Base-by-base conservation (phyloP, 2,797 vertebrate species). In the Psittacula echo region DNA sequence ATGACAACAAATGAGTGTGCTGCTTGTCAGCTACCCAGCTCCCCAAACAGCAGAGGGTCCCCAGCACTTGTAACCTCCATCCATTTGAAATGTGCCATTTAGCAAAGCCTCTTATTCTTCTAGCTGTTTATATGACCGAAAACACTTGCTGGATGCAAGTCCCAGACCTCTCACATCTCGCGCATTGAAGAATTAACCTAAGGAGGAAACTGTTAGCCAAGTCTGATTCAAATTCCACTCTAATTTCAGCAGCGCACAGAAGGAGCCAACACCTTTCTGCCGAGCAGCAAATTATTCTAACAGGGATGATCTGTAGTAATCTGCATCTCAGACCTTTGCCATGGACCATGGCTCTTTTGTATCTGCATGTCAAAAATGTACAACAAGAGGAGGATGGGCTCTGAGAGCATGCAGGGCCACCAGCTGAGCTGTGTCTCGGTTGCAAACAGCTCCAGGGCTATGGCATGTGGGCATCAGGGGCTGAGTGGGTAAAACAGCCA, bases 141-240 rank as follows among this genome's bases (percentile, higher is more conserved):
- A 87, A 15, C 41, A 67, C 81, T 77, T 93, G 66, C 85, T 80
- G 51, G 68, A 92, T 85, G 21, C 71, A 32, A 93, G 81, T 71
- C 87, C 78, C 93, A 89, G 87, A 73, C 60, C 91, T 96, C 91
- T 94, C 71, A 87, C 85, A 78, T 83, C 65, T 91, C 85, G 34
- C 2, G 1, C 29, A 50, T 16, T 0, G 10, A 91, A 79, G 88
- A 85, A 88, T 89, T 91, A 96, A 96, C 77, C 90, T 81, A 74
- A 61, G 83, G 73, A 92, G 71, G 50, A 86, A 96, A 72, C 80
- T 66, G 80, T 37, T 80, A 81, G 88, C 86, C 71, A 51, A 66
- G 76, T 18, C 90, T 54, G 73, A 88, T 60, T 94, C 64, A 54
- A 73, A 84, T 90, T 68, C 90, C 83, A 79, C 47, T 76, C 77